Base-by-base conservation (phyloP, 2,797 vertebrate species). In the Schizopygopsis pylzovi region DNA sequence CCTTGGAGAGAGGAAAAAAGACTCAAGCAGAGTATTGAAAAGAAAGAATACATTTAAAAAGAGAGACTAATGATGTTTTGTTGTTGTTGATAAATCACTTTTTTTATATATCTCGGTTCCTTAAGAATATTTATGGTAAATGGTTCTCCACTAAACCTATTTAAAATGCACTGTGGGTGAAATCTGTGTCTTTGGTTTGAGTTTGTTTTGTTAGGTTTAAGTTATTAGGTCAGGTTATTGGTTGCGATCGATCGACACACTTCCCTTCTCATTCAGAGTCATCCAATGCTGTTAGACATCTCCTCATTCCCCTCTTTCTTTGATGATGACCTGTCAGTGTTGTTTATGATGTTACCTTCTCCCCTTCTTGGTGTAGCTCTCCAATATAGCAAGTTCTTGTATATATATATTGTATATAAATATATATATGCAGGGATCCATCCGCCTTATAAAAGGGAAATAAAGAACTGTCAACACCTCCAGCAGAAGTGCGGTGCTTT, bases 101-200 rank as follows among this genome's bases (percentile, higher is more conserved):
- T 93, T 43, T 95, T 92, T 95, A 94, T 95, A 94, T 95, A 95
- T 96, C 94, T 95, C 95, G 93, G 91, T 93, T 94, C 93, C 92
- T 88, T 90, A 93, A 94, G 94, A 94, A 95, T 95, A 95, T 95
- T 96, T 95, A 95, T 96, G 93, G 94, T 95, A 94, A 95, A 95
- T 94, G 92, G 93, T 94, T 94, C 94, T 94, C 94, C 93, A 94
- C 92, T 92, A 95, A 93, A 95, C 93, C 93, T 95, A 95, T 96
- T 95, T 95, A 95, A 95, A 93, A 96, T 95, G 93, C 95, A 96
- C 94, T 95, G 94, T 96, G 93, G 90, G 94, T 95, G 94, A 94
- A 94, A 93, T 94, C 91, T 94, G 92, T 95, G 92, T 25, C 56
- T 56, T 52, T 52, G 1, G 6, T 65, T 65, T 16, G 5, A 33